Base-by-base conservation (phyloP, 2,113 vertebrate species). In the Trogon melanurus region DNA sequence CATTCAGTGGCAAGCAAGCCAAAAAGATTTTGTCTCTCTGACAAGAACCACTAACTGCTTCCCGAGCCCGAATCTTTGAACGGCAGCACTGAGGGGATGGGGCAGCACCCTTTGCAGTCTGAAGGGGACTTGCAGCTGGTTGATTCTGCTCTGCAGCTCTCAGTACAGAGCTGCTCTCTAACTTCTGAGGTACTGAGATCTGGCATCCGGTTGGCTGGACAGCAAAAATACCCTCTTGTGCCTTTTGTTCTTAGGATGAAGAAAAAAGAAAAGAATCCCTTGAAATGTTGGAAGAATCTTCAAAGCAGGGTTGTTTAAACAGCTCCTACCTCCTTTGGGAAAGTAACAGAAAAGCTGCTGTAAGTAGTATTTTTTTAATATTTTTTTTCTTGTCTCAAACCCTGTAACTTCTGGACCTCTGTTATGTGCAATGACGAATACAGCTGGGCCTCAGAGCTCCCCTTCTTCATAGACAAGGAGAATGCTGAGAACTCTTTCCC, bases 261-360 rank as follows among this genome's bases (percentile, higher is more conserved):
- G 98, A 98, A 83, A 98, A 94, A 91, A 98, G 91, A 51, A 96
- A 93, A 6, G 98, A 99, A 82, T 99, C 98, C 27, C 89, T 98
- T 62, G 94, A 97, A 61, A 97, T 99, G 97, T 98, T 99, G 94
- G 98, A 99, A 88, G 98, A 99, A 81, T 99, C 99, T 2, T 98
- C 99, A 2, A 97, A 91, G 72, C 98, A 98, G 32, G 99, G 99
- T 41, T 99, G 98, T 91, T 95, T 99, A 82, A 98, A 98, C 94
- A 99, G 99, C 96, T 98, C 99, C 2, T 99, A 99, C 96, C 97
- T 99, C 92, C 96, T 99, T 71, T 99, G 99, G 99, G 98, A 99
- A 96, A 98, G 98, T 44, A 98, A 98, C 81, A 97, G 98, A 41
- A 98, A 92, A 93, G 91, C 93, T 50, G 98, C 99, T 53, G 99